A percentile compares a stretch with the other conserved stretches of the same genome.
Evolutionary conservation across 1,140 invertebrate genomes (phyloP).

Genomic region (Bombus sibiricus): DNA sequence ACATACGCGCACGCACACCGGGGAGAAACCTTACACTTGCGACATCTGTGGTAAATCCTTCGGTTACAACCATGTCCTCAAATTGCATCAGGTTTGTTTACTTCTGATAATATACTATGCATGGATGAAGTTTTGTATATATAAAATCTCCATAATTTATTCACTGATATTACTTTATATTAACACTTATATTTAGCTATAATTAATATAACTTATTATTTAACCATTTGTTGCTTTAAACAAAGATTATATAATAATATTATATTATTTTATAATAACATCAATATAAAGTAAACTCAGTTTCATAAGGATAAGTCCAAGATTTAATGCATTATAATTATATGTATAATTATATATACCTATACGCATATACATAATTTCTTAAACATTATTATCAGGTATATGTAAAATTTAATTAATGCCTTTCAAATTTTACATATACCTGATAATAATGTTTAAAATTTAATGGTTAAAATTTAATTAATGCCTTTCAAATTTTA

Average conservation of each 20-base stretch:
- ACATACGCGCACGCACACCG: slow-evolving; percentile 93
- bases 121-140: neutral
- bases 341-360: neutral
- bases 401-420: neutral
- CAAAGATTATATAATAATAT: neutral
- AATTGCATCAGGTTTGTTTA: slow-evolving; percentile 86
- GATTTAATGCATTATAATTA: too few species aligned
- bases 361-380: neutral
- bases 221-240: too few species aligned
- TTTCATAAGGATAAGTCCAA: neutral
- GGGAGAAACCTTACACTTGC: slow-evolving; percentile 90
- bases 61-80: slow-evolving; percentile 94
- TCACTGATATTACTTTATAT: neutral
- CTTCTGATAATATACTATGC: neutral
- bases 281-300: neutral
- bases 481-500: neutral
- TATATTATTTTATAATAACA: neutral
- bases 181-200: neutral
- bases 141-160: too few species aligned
- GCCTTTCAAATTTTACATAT: neutral
- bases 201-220: too few species aligned
- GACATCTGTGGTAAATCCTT: slow-evolving; percentile 92
- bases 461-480: too few species aligned
- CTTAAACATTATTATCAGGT: neutral
- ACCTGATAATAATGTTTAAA: too few species aligned